phyloP scores from a whole-genome alignment of 2,888 invertebrate genomes.

The Diplazon laetatorius region DNA sequence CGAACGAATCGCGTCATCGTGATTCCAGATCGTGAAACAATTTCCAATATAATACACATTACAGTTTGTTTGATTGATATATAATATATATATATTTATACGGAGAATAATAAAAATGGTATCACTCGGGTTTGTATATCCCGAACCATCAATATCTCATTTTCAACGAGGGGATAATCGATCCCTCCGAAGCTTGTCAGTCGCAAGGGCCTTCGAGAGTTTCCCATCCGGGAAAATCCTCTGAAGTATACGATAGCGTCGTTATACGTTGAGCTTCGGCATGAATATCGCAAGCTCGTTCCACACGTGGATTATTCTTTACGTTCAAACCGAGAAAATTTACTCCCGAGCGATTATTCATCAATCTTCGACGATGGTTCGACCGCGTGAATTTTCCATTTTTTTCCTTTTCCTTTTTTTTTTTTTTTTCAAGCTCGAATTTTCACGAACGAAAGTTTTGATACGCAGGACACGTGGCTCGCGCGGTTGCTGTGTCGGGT shows the following conservation, averaged over 20 bases:
- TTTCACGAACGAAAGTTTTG: constrained; percentile 26
- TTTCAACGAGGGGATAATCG: neutral
- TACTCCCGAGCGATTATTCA: constrained; percentile 2
- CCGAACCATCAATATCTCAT: neutral
- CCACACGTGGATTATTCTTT: neutral
- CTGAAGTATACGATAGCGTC: neutral
- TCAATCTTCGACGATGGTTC: neutral
- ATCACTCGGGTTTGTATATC: neutral
- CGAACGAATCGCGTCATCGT: no score
- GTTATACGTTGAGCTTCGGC: neutral
- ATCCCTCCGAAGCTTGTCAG: neutral
- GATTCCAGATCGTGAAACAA: no score
- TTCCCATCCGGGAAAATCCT: neutral
- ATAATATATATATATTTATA: neutral
- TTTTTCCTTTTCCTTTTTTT: neutral
- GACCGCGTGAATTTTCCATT: neutral
- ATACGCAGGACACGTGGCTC: constrained; percentile 19
- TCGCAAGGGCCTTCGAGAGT: neutral
- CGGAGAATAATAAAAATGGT: constrained; percentile 10
- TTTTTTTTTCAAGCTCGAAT: constrained; percentile 66
- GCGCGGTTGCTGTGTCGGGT: no score
- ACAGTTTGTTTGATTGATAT: no score
- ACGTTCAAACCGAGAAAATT: neutral
- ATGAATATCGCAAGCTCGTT: neutral
- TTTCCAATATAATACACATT: constrained; percentile 1